Conservation (phyloP, 2,888 invertebrate genomes). For the Drosophila parthenogenetica region DNA sequence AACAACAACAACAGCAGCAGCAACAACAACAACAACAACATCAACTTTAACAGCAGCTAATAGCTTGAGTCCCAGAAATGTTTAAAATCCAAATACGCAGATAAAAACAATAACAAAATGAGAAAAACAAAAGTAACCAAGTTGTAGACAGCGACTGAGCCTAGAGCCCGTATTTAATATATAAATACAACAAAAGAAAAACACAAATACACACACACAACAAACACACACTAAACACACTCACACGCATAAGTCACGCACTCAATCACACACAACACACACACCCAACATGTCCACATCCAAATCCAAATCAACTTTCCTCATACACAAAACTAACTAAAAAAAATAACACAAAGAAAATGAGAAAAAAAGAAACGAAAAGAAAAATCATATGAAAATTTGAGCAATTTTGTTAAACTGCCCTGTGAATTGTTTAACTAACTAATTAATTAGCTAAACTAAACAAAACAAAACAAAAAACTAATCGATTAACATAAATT, state of each 20-base stretch:
- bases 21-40: conserved; percentile 13
- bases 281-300: conserved; percentile 4
- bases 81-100: conserved; percentile 9
- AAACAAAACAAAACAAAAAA: conserved; percentile 23
- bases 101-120: conserved; percentile 12
- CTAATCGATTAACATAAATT: not conserved
- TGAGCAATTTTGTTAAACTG: conserved; percentile 14
- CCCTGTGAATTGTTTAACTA: conserved; percentile 46
- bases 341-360: conserved; percentile 4
- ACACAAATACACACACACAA: conserved; percentile 20
- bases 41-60: conserved; percentile 32
- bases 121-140: conserved; percentile 16
- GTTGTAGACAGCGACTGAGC: conserved; percentile 62
- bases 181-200: conserved; percentile 33
- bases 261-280: conserved; percentile 2
- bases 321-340: conserved; percentile 10
- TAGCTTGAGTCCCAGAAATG: conserved; percentile 32
- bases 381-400: not conserved
- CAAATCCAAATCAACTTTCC: conserved; percentile 10
- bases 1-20: conserved; percentile 19
- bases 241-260: conserved; percentile 5
- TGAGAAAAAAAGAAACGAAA: not conserved
- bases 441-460: conserved; percentile 23
- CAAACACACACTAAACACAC: conserved; percentile 15
- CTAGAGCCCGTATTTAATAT: conserved; percentile 54